phyloP scores from a whole-genome alignment of 1,140 invertebrate genomes.

The Ridgeia piscesae region DNA sequence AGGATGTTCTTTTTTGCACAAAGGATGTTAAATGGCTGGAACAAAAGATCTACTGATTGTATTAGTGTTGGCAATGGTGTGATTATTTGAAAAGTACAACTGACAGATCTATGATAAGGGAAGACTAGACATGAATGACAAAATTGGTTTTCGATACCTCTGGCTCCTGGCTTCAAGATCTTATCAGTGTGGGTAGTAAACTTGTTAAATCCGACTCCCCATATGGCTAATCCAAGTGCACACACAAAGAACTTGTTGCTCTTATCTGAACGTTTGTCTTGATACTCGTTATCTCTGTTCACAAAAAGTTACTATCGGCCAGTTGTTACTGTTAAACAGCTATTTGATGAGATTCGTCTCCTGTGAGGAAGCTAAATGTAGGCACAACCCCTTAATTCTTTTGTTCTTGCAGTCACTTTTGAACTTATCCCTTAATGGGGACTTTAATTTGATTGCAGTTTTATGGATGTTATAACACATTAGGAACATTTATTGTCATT shows the following conservation, averaged over 20 bases:
- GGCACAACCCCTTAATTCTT: background rate
- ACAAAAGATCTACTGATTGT: no score
- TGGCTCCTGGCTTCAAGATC: no score
- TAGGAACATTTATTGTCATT: background rate
- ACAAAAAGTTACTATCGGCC: background rate
- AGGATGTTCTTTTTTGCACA: no score
- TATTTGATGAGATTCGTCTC: background rate
- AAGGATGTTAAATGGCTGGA: no score
- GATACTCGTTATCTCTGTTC: background rate
- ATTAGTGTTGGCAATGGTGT: no score
- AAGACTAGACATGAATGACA: no score
- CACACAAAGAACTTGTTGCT: background rate
- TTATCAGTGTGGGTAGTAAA: no score
- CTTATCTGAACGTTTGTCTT: background rate
- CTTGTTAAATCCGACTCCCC: no score
- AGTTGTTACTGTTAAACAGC: background rate
- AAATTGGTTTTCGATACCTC: no score
- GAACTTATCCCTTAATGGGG: background rate
- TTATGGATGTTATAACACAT: background rate
- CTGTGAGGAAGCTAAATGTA: background rate
- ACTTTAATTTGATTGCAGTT: background rate
- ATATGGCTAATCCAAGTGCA: no score
- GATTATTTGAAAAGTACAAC: no score
- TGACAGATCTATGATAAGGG: no score
- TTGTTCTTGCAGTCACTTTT: background rate